These are phyloP conservation scores for Peromyscus melanophrys DNA, from an alignment of 2,797 vertebrate genomes.

Conservation along the genomic window DNA sequence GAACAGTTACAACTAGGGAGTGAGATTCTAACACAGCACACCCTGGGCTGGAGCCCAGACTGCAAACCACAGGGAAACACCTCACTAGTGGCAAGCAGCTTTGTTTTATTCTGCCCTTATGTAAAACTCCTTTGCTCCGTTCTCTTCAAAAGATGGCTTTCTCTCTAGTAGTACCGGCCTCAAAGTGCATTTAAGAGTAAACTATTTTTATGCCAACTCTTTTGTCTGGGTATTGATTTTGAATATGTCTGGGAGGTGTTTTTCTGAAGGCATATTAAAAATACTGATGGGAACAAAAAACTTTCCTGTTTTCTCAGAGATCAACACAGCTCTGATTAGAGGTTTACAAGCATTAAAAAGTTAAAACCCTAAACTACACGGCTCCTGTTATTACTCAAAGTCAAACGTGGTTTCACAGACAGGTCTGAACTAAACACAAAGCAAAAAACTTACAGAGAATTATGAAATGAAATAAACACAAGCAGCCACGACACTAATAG, in stretches of 20 bases:
- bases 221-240: constrained; percentile 46
- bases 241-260: constrained; percentile 52
- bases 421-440: not conserved
- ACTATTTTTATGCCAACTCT: constrained; percentile 28
- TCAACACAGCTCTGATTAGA: constrained; percentile 18
- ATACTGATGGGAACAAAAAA: constrained; percentile 35
- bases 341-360: not conserved
- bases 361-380: not conserved
- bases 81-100: not conserved
- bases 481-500: not conserved
- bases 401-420: not conserved
- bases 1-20: not conserved
- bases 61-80: not conserved
- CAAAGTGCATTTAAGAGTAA: not conserved
- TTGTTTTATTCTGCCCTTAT: not conserved
- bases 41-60: not conserved
- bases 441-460: not conserved
- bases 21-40: not conserved
- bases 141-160: not conserved
- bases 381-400: not conserved
- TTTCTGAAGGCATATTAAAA: constrained; percentile 61
- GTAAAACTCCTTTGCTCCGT: not conserved
- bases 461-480: not conserved
- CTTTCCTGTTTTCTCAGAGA: constrained; percentile 38
- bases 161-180: not conserved